phyloP scores from a whole-genome alignment of 2,797 vertebrate genomes.

The Cryptoprocta ferox region DNA sequence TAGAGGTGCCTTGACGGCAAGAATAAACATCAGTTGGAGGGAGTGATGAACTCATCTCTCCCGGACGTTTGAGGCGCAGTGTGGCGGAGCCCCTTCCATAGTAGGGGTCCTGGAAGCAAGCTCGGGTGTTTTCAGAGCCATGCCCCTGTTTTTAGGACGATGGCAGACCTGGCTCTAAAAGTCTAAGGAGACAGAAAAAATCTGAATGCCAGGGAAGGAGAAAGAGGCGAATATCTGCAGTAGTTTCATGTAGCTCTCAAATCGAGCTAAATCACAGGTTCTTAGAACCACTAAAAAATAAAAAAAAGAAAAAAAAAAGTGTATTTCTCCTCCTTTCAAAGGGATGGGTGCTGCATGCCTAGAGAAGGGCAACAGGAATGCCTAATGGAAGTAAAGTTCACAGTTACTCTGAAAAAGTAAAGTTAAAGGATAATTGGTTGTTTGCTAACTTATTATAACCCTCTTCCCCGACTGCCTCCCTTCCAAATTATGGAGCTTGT shows the following conservation, averaged over 20 bases:
- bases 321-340: neutral
- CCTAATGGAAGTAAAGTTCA: neutral
- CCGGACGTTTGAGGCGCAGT: neutral
- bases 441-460: neutral
- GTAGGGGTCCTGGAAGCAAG: neutral
- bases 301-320: neutral
- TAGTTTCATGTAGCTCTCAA: neutral
- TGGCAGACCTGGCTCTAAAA: neutral
- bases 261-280: slow-evolving; percentile 21
- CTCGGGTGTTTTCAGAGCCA: neutral
- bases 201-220: neutral
- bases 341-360: neutral
- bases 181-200: neutral
- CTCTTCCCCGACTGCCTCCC: neutral
- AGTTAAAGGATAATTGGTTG: neutral
- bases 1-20: neutral
- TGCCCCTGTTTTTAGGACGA: neutral
- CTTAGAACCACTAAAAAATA: neutral
- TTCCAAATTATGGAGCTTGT: neutral
- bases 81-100: neutral
- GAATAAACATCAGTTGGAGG: neutral
- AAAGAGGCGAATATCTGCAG: neutral
- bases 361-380: neutral
- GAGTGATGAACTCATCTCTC: neutral
- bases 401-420: neutral